Evolutionary conservation across 1,140 invertebrate genomes (phyloP).

Genomic region (Orchestia grillus): DNA sequence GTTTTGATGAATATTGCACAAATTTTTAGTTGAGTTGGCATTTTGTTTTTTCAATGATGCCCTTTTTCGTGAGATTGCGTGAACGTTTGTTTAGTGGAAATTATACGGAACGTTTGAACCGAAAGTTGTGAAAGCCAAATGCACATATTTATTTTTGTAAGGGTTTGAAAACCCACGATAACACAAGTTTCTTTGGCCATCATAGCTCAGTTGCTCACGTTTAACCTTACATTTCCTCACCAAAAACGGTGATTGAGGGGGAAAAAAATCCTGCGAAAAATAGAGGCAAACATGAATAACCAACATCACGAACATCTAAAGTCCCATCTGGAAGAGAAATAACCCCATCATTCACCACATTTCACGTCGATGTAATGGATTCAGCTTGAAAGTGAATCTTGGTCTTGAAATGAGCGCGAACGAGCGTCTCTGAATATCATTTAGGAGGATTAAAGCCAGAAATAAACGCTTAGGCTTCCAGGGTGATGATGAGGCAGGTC

Average conservation of each 20-base stretch:
- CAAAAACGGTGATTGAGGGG: not conserved
- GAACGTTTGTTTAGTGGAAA: too few relatives aligned
- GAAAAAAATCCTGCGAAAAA: not conserved
- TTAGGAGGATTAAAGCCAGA: not conserved
- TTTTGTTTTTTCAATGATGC: too few relatives aligned
- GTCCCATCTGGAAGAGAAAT: not conserved
- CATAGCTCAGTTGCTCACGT: too few relatives aligned
- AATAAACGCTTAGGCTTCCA: constrained; percentile 22
- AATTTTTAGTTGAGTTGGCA: too few relatives aligned
- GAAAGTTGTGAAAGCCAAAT: too few relatives aligned
- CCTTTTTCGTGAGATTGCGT: too few relatives aligned
- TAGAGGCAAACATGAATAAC: not conserved
- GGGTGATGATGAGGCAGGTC: constrained; percentile 19
- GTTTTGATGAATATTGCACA: too few relatives aligned
- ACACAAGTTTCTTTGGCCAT: too few relatives aligned
- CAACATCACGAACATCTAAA: not conserved
- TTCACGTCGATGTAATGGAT: not conserved
- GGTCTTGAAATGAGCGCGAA: not conserved
- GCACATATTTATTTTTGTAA: too few relatives aligned
- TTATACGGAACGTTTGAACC: too few relatives aligned
- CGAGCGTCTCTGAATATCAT: constrained; percentile 15
- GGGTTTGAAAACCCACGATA: too few relatives aligned
- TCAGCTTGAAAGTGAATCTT: not conserved
- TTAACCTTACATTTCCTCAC: too few relatives aligned
- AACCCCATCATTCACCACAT: not conserved